Conservation (phyloP, 2,888 invertebrate genomes). For the Eupithecia subfuscata region DNA sequence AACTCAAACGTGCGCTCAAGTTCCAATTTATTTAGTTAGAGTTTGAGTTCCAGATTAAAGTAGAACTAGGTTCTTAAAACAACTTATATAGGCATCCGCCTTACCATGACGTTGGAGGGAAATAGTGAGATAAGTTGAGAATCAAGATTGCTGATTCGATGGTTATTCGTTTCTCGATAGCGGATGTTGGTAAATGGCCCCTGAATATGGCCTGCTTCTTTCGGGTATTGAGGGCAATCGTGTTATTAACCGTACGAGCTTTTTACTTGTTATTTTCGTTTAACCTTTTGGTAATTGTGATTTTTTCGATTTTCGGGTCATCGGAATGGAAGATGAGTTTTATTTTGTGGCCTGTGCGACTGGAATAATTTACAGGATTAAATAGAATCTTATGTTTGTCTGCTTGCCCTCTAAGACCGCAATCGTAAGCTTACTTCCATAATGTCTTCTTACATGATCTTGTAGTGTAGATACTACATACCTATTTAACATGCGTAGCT, state of each 20-base stretch:
- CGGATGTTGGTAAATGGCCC: background rate
- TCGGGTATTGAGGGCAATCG: background rate
- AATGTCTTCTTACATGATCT: too few relatives aligned
- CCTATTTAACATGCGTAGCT: too few relatives aligned
- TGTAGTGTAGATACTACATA: too few relatives aligned
- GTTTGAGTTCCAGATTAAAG: conserved; percentile 46
- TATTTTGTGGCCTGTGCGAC: background rate
- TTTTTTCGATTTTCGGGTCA: background rate
- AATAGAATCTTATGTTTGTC: background rate
- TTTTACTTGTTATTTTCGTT: background rate
- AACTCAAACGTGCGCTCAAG: conserved; percentile 12
- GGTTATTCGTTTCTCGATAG: background rate
- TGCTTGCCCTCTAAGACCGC: background rate
- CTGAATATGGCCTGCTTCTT: conserved; percentile 5
- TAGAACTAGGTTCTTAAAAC: conserved; percentile 16
- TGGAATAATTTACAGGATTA: background rate
- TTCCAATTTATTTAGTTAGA: conserved; percentile 41
- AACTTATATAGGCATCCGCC: background rate
- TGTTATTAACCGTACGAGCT: background rate
- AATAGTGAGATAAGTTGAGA: background rate
- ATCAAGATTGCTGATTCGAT: conserved; percentile 6
- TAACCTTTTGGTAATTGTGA: background rate
- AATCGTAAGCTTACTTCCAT: background rate
- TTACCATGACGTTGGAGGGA: background rate
- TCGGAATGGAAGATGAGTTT: background rate